phyloP scores from a whole-genome alignment of 2,113 vertebrate species.

The Sebastes schlegelii region DNA sequence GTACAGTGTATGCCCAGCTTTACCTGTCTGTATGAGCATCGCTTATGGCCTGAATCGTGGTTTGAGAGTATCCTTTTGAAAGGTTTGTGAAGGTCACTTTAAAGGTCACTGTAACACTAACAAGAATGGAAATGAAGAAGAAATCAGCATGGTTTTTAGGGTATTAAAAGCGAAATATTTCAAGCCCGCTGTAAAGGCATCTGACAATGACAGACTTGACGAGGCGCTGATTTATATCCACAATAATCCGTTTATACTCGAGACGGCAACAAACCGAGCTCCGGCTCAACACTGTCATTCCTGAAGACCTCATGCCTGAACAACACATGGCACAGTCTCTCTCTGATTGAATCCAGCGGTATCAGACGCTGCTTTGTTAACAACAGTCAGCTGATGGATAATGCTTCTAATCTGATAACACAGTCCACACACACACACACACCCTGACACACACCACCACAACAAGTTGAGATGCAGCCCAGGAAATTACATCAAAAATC shows the following conservation, averaged over 20 bases:
- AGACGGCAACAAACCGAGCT: neutral
- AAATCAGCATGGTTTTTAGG: neutral
- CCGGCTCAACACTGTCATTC: neutral
- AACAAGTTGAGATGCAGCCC: conserved; percentile 26
- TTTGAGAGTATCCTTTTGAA: neutral
- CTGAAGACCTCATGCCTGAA: neutral
- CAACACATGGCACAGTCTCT: neutral
- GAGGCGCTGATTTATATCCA: neutral
- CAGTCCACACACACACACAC: conserved; percentile 1
- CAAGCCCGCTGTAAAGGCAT: neutral
- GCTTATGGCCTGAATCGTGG: neutral
- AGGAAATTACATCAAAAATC: conserved; percentile 48
- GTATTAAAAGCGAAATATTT: neutral
- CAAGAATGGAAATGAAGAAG: neutral
- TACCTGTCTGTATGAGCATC: neutral
- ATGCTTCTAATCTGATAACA: conserved; percentile 56
- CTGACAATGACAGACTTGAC: neutral
- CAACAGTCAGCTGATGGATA: conserved; percentile 61
- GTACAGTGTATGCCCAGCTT: no score
- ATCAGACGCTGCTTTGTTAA: conserved; percentile 53
- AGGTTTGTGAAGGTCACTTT: neutral
- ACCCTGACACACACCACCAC: neutral
- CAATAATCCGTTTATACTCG: neutral
- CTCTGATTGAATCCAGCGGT: conserved; percentile 45
- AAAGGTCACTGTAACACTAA: neutral